A percentile compares a stretch with the other conserved stretches of the same genome.
Conservation (phyloP, 2,113 vertebrate genomes). For the Trichechus manatus region DNA sequence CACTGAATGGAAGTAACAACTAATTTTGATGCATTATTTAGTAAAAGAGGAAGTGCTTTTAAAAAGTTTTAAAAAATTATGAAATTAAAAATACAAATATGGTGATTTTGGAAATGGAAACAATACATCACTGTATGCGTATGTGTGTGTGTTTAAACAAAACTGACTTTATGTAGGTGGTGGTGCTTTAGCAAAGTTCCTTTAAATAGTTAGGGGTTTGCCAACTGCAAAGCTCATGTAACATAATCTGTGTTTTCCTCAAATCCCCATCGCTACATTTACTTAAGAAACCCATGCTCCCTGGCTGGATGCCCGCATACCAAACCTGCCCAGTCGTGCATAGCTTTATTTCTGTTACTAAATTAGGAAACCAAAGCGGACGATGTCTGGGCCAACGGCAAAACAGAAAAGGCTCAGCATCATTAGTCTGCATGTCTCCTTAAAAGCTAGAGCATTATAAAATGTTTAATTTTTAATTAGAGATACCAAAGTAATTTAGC, state of each 20-base stretch:
- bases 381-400: slow-evolving; percentile 90
- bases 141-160: slow-evolving; percentile 46
- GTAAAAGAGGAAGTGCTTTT: slow-evolving; percentile 51
- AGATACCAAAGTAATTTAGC: slow-evolving; percentile 58
- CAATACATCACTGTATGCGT: not conserved
- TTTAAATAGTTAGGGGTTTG: slow-evolving; percentile 85
- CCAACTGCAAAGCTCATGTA: slow-evolving; percentile 83
- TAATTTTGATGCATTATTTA: slow-evolving; percentile 40
- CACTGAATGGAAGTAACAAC: not conserved
- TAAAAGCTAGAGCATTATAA: slow-evolving; percentile 88
- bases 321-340: slow-evolving; percentile 93
- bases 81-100: slow-evolving; percentile 61
- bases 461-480: slow-evolving; percentile 86
- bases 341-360: slow-evolving; percentile 97
- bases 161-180: slow-evolving; percentile 70
- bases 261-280: slow-evolving; percentile 91
- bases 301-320: slow-evolving; percentile 94
- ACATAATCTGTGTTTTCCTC: slow-evolving; percentile 88
- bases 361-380: slow-evolving; percentile 95
- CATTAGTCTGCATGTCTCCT: slow-evolving; percentile 85
- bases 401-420: slow-evolving; percentile 88
- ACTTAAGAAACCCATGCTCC: slow-evolving; percentile 89
- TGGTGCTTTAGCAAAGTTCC: slow-evolving; percentile 56
- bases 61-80: slow-evolving; percentile 9
- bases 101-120: slow-evolving; percentile 54